Evolutionary conservation across 2,113 vertebrate genomes (phyloP).

Genomic region (Gymnogyps californianus): DNA sequence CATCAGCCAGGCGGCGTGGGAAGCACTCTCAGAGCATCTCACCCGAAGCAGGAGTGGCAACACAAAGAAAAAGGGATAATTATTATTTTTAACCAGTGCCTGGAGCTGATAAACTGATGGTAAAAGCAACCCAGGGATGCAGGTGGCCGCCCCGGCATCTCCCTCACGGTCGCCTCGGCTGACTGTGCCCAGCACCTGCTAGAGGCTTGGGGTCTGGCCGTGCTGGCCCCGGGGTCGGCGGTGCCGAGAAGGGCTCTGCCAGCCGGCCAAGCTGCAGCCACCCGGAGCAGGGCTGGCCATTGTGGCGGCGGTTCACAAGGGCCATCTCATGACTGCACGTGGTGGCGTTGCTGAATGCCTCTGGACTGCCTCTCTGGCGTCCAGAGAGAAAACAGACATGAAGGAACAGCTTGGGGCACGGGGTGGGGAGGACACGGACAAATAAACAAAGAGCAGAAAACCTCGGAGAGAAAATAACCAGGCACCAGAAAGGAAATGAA

Average conservation of each 20-base stretch:
- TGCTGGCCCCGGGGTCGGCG: fast-evolving
- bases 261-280: not conserved
- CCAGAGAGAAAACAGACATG: constrained; percentile 30
- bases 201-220: fast-evolving
- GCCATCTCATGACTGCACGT: not conserved
- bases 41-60: not conserved
- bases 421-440: not conserved
- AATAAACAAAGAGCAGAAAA: constrained; percentile 58
- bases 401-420: not conserved
- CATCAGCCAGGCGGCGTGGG: fast-evolving
- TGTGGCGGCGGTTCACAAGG: not conserved
- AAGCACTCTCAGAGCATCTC: not conserved
- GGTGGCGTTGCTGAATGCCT: not conserved
- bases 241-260: not conserved
- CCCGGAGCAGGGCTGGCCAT: not conserved
- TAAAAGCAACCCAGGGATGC: not conserved
- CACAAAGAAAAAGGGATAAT: not conserved
- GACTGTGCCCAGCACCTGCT: fast-evolving
- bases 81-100: not conserved
- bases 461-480: constrained; percentile 56
- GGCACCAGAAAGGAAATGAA: constrained; percentile 60
- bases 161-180: fast-evolving
- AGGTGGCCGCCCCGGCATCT: not conserved
- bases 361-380: fast-evolving
- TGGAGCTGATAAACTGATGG: not conserved